Evolutionary conservation across 2,797 vertebrate genomes (phyloP).

Genomic region (Rhinichthys osculus): DNA sequence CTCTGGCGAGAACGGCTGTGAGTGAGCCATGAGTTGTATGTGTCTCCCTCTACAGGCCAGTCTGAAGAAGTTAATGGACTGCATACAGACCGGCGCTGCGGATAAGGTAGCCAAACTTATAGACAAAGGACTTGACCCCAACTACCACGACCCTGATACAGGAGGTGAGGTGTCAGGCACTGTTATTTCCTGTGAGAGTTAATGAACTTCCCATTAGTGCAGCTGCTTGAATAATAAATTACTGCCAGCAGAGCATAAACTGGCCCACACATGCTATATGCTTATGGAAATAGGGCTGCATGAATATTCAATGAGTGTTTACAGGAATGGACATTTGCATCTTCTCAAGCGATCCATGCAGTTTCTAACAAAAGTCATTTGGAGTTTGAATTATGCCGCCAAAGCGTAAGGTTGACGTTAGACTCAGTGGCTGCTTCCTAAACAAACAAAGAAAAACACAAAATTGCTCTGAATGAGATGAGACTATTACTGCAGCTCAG

Average conservation of each 20-base stretch:
- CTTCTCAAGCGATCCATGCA: conserved; percentile 11
- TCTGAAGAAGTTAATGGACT: conserved; percentile 92
- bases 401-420: background rate
- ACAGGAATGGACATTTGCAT: conserved; percentile 38
- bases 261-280: conserved; percentile 12
- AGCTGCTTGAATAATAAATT: conserved; percentile 32
- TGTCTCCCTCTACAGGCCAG: conserved; percentile 80
- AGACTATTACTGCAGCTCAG: conserved; percentile 6
- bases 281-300: conserved; percentile 10
- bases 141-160: conserved; percentile 89
- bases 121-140: conserved; percentile 92
- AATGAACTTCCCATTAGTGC: conserved; percentile 20
- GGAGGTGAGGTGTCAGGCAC: conserved; percentile 78
- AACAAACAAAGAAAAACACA: conserved; percentile 26
- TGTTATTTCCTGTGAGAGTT: background rate
- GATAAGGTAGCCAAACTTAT: conserved; percentile 90
- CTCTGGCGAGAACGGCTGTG: background rate
- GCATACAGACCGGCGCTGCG: conserved; percentile 86
- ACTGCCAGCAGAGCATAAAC: conserved; percentile 13
- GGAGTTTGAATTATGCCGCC: conserved; percentile 29
- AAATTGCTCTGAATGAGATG: conserved; percentile 12
- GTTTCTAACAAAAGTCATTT: conserved; percentile 10
- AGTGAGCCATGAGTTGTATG: background rate
- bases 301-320: conserved; percentile 42
- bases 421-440: background rate